Evolutionary conservation across 1,140 invertebrate species (phyloP), one percentile per base, ranked within the genome.

Genomic region (Amphibalanus amphitrite): DNA sequence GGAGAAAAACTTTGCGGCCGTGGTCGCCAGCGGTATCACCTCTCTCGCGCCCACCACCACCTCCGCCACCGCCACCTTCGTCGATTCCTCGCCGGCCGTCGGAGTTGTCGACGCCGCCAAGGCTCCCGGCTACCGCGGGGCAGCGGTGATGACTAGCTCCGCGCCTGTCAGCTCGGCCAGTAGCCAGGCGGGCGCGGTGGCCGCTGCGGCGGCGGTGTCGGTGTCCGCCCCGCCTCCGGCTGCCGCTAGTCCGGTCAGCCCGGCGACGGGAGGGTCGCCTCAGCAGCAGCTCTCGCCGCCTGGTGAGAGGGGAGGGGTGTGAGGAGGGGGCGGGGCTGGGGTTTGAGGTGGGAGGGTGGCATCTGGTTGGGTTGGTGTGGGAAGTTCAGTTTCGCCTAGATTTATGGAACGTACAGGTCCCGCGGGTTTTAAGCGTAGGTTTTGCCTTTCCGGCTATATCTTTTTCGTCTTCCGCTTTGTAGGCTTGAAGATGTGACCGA

Each of bases 81-180:
- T 28, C 23, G 65, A 67, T 26, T 10, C 28, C 1, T 3, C 65
- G 17, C 65, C 65, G 3, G n/a, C 28, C 65, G 65, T 67, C 26
- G 20, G n/a, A 0, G 65, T 86, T 77, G 87, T 87, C 3, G 90
- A 91, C 80, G 87, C 87, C 15, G 86, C 89, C 0, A 91, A 91
- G 80, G 90, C 90, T 29, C 90, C 90, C 0, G 90, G 90, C 20
- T 92, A 91, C 78, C 84, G 89, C 76, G 85, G 86, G 3, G 71
- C 72, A 10, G 64, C 67, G 26, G 70, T 73, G 25, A 74, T 69
- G n/a, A 28, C 75, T 28, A 29, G 70, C 23, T 73, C 72, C 26
- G 72, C 71, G 28, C 71, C 69, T 47, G 72, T 70, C n/a, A 69
- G 71, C 17, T 67, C 71, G n/a, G 69, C 74, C 6, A 68, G 69